Base-by-base conservation (phyloP, 2,113 vertebrate species). In the Aepyceros melampus region DNA sequence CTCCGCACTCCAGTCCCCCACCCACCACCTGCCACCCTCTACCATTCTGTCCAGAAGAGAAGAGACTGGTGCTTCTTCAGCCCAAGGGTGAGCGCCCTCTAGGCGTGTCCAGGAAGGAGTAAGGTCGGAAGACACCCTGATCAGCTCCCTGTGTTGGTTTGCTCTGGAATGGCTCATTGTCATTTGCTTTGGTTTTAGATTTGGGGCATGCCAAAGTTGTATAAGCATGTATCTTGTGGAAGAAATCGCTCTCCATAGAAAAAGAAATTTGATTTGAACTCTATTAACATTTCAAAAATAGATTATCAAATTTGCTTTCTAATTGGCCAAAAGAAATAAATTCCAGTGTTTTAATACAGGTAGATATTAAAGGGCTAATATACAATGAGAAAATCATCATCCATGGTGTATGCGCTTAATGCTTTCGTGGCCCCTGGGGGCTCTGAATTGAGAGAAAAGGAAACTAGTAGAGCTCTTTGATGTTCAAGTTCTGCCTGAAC, bases 301-400 rank as follows among this genome's bases (percentile, higher is more conserved):
- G 92, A 74, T 93, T 17, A 87, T 85, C 88, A 93, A 64, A 79
- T 92, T 96, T 95, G 92, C 56, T 98, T 96, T 98, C 91, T 92
- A 96, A 96, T 97, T 98, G 98, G 88, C 96, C 96, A 96, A 74
- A 97, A 96, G 83, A 51, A 76, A 89, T 84, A 97, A 97, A 92
- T 89, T 74, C 79, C 94, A 82, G 87, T 97, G 43, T 78, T 95
- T 78, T 95, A 93, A 87, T 94, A 74, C 96, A 98, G 98, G 97
- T 98, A 98, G 98, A 51, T 98, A 93, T 95, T 97, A 98, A 99
- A 99, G 99, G 99, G 99, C 99, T 99, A 99, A 98, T 95, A 84
- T 91, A 97, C 96, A 96, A 95, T 64, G 95, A 93, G 95, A 95
- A 96, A 83, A 93, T 87, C 82, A 33, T 92, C 49, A 9, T 97